phyloP scores from a whole-genome alignment of 2,888 invertebrate species.

The Masnerella sp. region DNA sequence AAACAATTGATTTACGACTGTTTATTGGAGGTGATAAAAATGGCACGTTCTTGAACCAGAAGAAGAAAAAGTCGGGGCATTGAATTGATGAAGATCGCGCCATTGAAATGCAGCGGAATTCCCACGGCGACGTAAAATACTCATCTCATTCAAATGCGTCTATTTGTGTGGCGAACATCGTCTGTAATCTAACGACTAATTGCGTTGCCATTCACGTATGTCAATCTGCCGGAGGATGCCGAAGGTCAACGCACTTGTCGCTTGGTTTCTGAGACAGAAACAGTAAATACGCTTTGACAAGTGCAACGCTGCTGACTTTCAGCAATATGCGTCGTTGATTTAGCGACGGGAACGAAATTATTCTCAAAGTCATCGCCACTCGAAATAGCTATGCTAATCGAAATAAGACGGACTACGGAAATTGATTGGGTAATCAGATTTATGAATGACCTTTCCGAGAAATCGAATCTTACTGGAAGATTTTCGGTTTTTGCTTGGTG shows the following conservation, averaged over 20 bases:
- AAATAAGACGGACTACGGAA: too few relatives aligned
- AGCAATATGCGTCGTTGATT: not conserved
- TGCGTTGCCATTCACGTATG: conserved; percentile 26
- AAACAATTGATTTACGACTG: too few relatives aligned
- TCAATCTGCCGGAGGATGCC: conserved; percentile 29
- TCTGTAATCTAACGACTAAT: conserved; percentile 33
- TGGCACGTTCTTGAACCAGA: not conserved
- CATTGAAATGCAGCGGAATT: conserved; percentile 16
- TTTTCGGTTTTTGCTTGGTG: too few relatives aligned
- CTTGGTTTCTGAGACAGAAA: conserved; percentile 14
- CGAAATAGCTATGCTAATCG: too few relatives aligned
- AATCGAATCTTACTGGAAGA: too few relatives aligned
- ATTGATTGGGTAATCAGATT: too few relatives aligned
- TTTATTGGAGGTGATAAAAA: conserved; percentile 4
- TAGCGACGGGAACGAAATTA: too few relatives aligned
- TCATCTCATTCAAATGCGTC: conserved; percentile 19
- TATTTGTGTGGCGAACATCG: conserved; percentile 18
- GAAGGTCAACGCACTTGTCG: conserved; percentile 36
- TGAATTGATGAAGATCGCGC: conserved; percentile 11
- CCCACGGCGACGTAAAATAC: conserved; percentile 18
- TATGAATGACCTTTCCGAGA: too few relatives aligned
- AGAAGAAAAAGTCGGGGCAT: not conserved
- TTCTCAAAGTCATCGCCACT: too few relatives aligned
- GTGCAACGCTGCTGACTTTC: not conserved
- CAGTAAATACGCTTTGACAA: conserved; percentile 23